Conservation (phyloP, 2,797 vertebrate genomes). For the Hapalemur alaotrensis region DNA sequence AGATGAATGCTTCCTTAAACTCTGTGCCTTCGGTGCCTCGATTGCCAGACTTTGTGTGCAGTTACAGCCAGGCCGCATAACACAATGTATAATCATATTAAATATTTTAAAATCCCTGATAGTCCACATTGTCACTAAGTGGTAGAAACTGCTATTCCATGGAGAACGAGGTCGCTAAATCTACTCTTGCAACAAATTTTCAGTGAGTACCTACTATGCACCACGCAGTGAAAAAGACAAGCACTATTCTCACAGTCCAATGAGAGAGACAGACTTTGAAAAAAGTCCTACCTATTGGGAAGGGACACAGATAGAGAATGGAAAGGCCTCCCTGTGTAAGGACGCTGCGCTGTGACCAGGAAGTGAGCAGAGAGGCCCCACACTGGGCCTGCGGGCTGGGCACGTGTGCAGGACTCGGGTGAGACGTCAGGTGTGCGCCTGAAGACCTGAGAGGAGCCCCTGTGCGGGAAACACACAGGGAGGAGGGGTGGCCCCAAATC, state of each 20-base stretch:
- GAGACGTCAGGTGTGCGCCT: background rate
- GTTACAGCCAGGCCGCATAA: background rate
- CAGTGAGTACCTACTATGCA: fast-evolving
- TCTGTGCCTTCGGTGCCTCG: fast-evolving
- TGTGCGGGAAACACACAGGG: background rate
- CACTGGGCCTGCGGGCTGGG: background rate
- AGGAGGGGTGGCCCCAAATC: background rate
- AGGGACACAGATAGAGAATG: background rate
- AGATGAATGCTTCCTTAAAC: background rate
- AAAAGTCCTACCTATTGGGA: background rate
- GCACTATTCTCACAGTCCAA: background rate
- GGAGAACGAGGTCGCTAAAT: background rate
- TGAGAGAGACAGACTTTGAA: background rate
- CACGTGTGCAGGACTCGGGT: background rate
- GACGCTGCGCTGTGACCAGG: background rate
- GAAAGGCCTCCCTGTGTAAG: background rate
- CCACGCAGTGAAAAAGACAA: background rate
- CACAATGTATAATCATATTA: background rate
- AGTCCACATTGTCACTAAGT: background rate
- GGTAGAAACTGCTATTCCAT: background rate
- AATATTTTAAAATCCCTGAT: background rate
- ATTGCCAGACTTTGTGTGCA: background rate
- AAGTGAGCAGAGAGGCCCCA: background rate
- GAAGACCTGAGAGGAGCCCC: background rate
- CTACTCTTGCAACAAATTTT: background rate